A percentile compares a stretch with the other conserved stretches of the same genome.
Conservation (phyloP, 2,113 vertebrate species). For the Isichthys henryi region DNA sequence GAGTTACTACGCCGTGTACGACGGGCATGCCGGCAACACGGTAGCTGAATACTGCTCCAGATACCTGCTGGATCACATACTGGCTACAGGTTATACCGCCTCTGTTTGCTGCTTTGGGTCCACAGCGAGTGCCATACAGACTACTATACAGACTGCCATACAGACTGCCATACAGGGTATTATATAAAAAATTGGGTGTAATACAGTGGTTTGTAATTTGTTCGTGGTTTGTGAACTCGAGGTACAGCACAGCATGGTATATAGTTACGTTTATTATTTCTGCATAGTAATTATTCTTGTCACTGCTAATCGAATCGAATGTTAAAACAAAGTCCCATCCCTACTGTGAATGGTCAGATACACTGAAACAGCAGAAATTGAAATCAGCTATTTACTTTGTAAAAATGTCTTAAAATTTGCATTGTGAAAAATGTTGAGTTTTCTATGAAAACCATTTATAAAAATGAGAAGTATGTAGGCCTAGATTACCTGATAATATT, state of each 20-base stretch:
- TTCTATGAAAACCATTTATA: not conserved
- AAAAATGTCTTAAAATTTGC: not conserved
- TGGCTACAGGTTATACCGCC: slow-evolving; percentile 49
- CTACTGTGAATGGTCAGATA: not conserved
- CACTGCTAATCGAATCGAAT: not conserved
- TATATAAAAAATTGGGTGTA: not conserved
- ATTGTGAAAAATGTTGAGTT: not conserved
- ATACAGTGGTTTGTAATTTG: not conserved
- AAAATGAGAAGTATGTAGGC: not conserved
- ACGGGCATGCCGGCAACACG: slow-evolving; percentile 63
- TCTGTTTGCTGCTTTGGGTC: not conserved
- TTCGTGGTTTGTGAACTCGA: not conserved
- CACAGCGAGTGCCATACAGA: not conserved
- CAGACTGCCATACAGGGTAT: not conserved
- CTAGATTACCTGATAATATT: not conserved
- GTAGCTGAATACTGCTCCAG: slow-evolving; percentile 66
- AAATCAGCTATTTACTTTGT: not conserved
- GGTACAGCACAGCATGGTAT: not conserved
- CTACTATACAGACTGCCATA: not conserved
- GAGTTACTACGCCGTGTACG: slow-evolving; percentile 68
- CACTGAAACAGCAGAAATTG: not conserved
- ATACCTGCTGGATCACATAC: slow-evolving; percentile 62
- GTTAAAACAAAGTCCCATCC: not conserved
- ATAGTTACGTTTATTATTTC: not conserved
- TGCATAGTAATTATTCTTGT: not conserved